Evolutionary conservation across 2,797 vertebrate genomes (phyloP).

Genomic region (Lithobates pipiens): DNA sequence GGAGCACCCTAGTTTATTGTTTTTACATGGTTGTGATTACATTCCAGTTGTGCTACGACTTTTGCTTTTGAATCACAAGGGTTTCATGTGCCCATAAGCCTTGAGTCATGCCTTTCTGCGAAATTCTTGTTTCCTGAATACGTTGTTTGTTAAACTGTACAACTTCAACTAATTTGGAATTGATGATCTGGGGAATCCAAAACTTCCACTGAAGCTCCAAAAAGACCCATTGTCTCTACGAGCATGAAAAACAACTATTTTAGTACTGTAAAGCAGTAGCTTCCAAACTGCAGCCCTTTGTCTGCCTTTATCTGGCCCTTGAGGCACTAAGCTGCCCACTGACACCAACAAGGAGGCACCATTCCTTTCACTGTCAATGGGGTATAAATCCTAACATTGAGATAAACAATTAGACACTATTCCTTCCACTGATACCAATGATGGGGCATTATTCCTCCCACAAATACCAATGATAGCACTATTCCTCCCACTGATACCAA

Average conservation of each 20-base stretch:
- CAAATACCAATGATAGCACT: no score
- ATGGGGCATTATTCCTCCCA: no score
- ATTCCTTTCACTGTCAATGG: no score
- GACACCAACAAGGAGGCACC: no score
- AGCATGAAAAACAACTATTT: background rate
- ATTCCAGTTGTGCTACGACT: background rate
- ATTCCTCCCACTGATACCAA: no score
- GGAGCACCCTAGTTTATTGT: background rate
- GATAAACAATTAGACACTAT: no score
- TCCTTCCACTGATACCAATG: no score
- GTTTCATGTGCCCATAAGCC: background rate
- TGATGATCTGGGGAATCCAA: conserved; percentile 49
- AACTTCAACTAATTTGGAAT: conserved; percentile 43
- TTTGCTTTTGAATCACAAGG: background rate
- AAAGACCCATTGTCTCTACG: conserved; percentile 17
- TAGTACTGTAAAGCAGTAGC: background rate
- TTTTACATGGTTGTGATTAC: background rate
- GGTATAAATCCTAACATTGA: no score
- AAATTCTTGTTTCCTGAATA: conserved; percentile 24
- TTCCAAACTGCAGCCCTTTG: no score
- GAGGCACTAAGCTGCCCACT: no score
- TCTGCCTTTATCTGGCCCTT: no score
- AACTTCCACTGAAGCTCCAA: conserved; percentile 5
- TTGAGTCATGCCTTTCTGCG: conserved; percentile 6
- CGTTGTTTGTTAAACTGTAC: conserved; percentile 18